These are phyloP conservation scores for Scaptomyza polygonia DNA, from an alignment of 2,888 invertebrate species.

Conservation along the genomic window DNA sequence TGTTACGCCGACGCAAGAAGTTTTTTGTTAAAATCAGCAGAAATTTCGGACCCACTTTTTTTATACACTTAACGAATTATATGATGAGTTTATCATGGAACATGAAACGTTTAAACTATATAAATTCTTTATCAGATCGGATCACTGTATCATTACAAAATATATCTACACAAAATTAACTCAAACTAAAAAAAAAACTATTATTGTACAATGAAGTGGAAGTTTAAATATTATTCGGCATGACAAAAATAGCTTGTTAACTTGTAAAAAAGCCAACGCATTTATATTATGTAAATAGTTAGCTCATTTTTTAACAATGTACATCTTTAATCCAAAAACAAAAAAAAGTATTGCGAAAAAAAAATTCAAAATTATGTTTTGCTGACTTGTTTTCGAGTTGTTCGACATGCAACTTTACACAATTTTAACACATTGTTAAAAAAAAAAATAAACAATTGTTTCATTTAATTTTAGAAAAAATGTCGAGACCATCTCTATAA, in stretches of 20 bases:
- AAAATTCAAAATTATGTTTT: constrained; percentile 30
- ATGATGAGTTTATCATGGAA: too few species aligned
- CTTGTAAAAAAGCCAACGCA: constrained; percentile 9
- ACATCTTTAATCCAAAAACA: background rate
- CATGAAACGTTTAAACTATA: too few species aligned
- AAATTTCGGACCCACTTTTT: background rate
- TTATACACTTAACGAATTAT: background rate
- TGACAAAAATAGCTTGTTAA: background rate
- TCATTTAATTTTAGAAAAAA: background rate
- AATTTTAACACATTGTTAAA: constrained; percentile 37
- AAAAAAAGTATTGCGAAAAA: constrained; percentile 4
- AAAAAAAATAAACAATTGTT: background rate
- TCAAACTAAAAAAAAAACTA: too few species aligned
- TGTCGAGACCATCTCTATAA: constrained; percentile 43
- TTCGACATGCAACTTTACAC: constrained; percentile 70
- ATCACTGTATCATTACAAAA: too few species aligned
- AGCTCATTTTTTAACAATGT: background rate
- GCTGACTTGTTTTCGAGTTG: constrained; percentile 69
- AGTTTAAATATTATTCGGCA: background rate
- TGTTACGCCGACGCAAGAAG: background rate
- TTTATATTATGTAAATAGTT: background rate
- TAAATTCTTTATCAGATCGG: too few species aligned
- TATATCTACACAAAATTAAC: too few species aligned
- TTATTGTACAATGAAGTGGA: too few species aligned
- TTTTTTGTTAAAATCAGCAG: too few species aligned